Evolutionary conservation across 1,140 invertebrate species (phyloP).

Genomic region (Ruditapes philippinarum): DNA sequence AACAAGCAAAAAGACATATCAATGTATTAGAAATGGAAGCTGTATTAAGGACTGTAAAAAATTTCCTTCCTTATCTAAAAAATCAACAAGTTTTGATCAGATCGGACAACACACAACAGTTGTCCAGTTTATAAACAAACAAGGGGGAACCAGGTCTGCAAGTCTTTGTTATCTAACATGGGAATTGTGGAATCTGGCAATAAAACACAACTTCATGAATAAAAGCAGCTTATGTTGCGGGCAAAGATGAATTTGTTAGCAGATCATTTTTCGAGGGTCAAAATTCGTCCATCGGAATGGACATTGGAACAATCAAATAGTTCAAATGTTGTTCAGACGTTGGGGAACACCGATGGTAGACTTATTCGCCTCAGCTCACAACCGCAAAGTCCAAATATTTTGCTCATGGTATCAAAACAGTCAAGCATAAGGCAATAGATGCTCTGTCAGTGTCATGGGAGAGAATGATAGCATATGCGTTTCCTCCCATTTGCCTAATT

Average conservation of each 20-base stretch:
- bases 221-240: no score
- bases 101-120: no score
- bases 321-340: neutral
- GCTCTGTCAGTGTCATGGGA: constrained; percentile 39
- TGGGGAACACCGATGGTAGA: neutral
- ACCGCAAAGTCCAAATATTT: neutral
- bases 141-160: no score
- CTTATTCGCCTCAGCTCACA: neutral
- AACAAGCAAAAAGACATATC: no score
- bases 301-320: neutral
- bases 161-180: neutral
- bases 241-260: no score
- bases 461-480: constrained; percentile 58
- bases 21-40: neutral
- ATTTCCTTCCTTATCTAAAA: no score
- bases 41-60: no score
- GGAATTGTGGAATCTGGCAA: constrained; percentile 21
- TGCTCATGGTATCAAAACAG: no score
- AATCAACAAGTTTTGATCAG: no score
- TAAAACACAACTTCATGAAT: no score
- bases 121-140: no score
- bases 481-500: constrained; percentile 31
- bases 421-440: constrained; percentile 47
- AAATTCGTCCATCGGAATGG: constrained; percentile 39
- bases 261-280: neutral